phyloP scores from a whole-genome alignment of 2,113 vertebrate species.

The Gadus macrocephalus region DNA sequence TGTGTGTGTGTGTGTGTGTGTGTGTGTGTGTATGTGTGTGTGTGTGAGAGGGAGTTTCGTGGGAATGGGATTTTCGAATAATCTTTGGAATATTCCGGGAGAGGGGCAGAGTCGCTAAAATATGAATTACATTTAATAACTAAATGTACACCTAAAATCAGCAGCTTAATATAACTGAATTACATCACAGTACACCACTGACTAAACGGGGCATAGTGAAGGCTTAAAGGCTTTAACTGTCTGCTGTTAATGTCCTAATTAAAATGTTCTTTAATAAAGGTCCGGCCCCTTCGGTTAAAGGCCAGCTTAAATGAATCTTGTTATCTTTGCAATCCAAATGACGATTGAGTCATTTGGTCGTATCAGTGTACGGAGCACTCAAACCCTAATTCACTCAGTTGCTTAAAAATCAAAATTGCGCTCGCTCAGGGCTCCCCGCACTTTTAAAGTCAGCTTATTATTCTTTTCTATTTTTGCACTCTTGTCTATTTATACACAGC shows the following conservation, averaged over 20 bases:
- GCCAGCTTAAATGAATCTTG: not conserved
- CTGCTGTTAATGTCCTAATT: constrained; percentile 6
- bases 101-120: constrained; percentile 3
- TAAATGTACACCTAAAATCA: not conserved
- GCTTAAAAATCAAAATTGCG: constrained; percentile 2
- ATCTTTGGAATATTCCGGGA: not conserved
- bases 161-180: constrained; percentile 7
- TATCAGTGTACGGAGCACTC: not conserved
- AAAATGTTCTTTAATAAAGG: constrained; percentile 22
- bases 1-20: no score
- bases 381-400: not conserved
- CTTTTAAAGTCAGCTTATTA: no score
- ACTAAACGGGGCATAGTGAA: constrained; percentile 9
- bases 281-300: not conserved
- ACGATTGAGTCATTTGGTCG: not conserved
- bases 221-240: constrained; percentile 17
- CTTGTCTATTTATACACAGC: no score
- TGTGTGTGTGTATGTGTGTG: no score
- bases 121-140: not conserved
- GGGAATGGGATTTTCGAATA: constrained; percentile 10
- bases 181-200: constrained; percentile 2
- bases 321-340: not conserved
- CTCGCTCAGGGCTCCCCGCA: no score
- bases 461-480: no score
- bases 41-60: not conserved